These are phyloP conservation scores for Ophraella communa DNA, from an alignment of 2,888 invertebrate genomes.

Conservation along the genomic window DNA sequence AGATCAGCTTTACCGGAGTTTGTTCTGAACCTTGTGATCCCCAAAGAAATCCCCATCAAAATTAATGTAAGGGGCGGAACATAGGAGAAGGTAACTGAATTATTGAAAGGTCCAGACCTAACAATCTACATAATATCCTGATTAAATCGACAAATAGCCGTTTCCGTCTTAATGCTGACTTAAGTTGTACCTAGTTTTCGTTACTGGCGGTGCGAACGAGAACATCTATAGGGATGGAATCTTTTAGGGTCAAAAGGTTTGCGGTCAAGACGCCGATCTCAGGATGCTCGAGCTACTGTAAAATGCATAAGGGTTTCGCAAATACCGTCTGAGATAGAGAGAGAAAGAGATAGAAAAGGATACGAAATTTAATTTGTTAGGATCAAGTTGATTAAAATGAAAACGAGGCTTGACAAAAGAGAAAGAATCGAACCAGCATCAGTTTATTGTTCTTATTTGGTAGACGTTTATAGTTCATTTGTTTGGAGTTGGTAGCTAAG, in stretches of 20 bases:
- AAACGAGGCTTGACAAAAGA: background rate
- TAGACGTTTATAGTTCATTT: too few species aligned
- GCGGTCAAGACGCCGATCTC: conserved; percentile 53
- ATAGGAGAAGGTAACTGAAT: conserved; percentile 15
- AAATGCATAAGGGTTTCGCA: conserved; percentile 44
- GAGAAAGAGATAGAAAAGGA: background rate
- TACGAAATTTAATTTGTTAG: background rate
- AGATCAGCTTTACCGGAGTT: too few species aligned
- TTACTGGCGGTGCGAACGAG: background rate
- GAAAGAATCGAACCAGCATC: background rate
- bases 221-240: background rate
- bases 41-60: conserved; percentile 6
- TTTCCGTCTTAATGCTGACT: conserved; percentile 30
- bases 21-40: too few species aligned
- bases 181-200: conserved; percentile 6
- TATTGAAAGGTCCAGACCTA: conserved; percentile 18
- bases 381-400: too few species aligned
- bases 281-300: conserved; percentile 43
- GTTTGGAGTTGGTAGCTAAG: too few species aligned
- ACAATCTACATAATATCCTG: conserved; percentile 37
- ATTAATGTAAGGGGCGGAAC: background rate
- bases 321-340: too few species aligned
- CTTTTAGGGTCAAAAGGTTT: conserved; percentile 46
- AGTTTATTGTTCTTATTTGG: background rate
- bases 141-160: conserved; percentile 43